Conservation (phyloP, 2,888 invertebrate genomes). For the Rotaria magnacalcarata region DNA sequence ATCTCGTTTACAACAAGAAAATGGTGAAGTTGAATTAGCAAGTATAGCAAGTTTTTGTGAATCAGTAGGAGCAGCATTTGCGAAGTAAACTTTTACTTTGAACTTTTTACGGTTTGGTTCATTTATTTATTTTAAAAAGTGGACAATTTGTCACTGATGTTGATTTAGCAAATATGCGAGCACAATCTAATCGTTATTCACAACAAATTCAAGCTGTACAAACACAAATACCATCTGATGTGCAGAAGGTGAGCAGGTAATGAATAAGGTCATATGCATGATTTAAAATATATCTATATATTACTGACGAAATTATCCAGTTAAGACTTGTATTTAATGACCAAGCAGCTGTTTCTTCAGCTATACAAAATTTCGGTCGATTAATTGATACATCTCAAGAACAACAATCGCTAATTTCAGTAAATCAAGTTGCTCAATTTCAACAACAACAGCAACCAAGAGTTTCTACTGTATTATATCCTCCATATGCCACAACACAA, state of each 20-base stretch:
- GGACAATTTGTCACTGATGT: conserved; percentile 48
- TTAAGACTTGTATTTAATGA: neutral
- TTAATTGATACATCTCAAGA: neutral
- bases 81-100: neutral
- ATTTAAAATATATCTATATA: neutral
- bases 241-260: conserved; percentile 18
- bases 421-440: too few species aligned
- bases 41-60: conserved; percentile 95
- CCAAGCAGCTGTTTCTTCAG: neutral
- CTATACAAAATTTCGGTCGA: conserved; percentile 12
- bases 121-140: neutral
- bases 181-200: conserved; percentile 19
- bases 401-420: neutral
- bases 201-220: neutral
- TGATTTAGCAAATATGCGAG: conserved; percentile 51
- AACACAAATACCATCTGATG: neutral
- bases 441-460: neutral
- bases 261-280: neutral
- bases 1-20: conserved; percentile 80
- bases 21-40: conserved; percentile 84
- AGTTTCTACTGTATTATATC: neutral
- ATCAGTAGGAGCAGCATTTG: conserved; percentile 50
- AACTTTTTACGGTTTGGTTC: too few species aligned
- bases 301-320: neutral
- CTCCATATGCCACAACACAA: neutral